Evolutionary conservation across 1,140 invertebrate species (phyloP).

Genomic region (Manduca sexta): DNA sequence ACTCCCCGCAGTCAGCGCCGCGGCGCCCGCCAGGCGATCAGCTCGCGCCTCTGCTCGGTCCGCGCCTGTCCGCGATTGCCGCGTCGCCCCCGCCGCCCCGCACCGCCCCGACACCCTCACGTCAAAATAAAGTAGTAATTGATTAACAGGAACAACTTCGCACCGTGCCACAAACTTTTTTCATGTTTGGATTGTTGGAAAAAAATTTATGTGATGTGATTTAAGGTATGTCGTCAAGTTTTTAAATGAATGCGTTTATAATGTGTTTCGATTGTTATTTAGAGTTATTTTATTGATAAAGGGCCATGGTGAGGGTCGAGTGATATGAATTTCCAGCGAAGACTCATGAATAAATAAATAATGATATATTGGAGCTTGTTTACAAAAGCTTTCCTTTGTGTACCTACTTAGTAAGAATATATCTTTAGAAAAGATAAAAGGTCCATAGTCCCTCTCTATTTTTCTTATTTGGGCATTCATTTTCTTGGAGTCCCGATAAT

Average conservation of each 20-base stretch:
- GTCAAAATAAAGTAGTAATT: slow-evolving; percentile 60
- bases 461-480: no score
- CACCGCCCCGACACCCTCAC: slow-evolving; percentile 21
- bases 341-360: no score
- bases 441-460: no score
- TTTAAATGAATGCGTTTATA: background rate
- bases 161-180: slow-evolving; percentile 18
- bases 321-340: no score
- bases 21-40: slow-evolving; percentile 11
- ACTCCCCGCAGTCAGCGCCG: slow-evolving; percentile 41
- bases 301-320: no score
- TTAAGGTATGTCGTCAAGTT: slow-evolving; percentile 21
- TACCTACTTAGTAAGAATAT: no score
- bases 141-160: slow-evolving; percentile 31
- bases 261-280: background rate
- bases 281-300: no score
- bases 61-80: slow-evolving; percentile 19
- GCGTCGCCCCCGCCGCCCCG: slow-evolving; percentile 16
- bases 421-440: no score
- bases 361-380: no score
- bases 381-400: no score
- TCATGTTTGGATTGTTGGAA: slow-evolving; percentile 8
- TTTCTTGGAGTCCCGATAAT: no score
- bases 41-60: slow-evolving; percentile 7
- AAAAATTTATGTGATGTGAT: slow-evolving; percentile 25